phyloP scores from a whole-genome alignment of 2,113 vertebrate species.

The Protobothrops flavoviridis region DNA sequence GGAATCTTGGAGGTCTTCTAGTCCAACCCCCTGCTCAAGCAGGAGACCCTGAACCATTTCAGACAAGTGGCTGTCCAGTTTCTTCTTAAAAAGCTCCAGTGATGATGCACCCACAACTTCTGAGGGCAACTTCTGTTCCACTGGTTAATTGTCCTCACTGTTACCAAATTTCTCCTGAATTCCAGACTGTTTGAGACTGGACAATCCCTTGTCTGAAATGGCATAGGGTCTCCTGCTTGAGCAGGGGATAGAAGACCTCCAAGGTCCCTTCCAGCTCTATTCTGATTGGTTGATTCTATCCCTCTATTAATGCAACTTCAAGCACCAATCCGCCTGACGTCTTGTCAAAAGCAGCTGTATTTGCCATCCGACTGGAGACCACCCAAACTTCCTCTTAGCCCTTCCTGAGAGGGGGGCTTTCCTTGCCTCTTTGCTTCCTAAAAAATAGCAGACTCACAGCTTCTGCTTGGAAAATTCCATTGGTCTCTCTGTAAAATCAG shows the following conservation, averaged over 20 bases:
- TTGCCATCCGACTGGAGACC: accelerated
- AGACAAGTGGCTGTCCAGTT: background rate
- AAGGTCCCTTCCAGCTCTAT: background rate
- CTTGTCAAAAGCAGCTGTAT: background rate
- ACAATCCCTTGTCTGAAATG: background rate
- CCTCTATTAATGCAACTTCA: background rate
- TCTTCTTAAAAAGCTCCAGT: background rate
- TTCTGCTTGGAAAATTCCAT: conserved; percentile 62
- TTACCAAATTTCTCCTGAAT: background rate
- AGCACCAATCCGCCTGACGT: background rate
- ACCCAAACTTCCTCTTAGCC: background rate
- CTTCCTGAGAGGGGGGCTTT: background rate
- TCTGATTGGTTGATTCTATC: background rate
- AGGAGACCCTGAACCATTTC: background rate
- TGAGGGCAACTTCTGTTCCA: background rate
- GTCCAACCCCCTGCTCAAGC: background rate
- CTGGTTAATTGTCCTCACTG: background rate
- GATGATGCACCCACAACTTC: background rate
- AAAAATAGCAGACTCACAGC: background rate
- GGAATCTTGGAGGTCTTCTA: background rate
- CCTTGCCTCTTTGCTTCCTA: background rate
- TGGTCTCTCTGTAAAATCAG: background rate
- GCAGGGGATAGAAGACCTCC: background rate
- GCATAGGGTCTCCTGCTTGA: too few species aligned
- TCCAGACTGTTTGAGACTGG: background rate